Base-by-base conservation (phyloP, 2,888 invertebrate species). In the Scaeva pyrastri region DNA sequence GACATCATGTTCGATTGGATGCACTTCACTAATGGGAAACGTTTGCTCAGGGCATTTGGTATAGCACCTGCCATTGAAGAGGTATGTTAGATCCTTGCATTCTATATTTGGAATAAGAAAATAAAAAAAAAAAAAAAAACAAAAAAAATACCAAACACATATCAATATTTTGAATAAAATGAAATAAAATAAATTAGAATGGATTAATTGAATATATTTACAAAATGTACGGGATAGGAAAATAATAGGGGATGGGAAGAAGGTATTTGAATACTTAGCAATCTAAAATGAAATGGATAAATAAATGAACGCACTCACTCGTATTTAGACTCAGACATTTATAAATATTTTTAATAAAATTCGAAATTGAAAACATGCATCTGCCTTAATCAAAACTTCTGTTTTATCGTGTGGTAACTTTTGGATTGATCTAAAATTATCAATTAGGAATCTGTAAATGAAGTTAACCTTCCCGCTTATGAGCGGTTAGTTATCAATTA, bases 61-160 rank as follows among this genome's bases (percentile, higher is more conserved):
- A 64, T 90, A 93, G 88, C 93, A 93, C 60, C 89, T 90, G 36
- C 91, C 91, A 74, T 90, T 88, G 58, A 89, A 92, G 41, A 91
- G 89, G 81, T 89, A 91, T 1, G 91, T 90, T 8, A 90, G 89
- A 31, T 90, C 90, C 48, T 88, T 88, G 87, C 93, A 93, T 79
- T 90, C 93, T 93, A 87, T 48, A 31, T n/a, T 31, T 16, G 31
- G 12, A 66, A 62, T n/a, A 43, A 56, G 14, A 50, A 66, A 64
- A 31, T 39, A 26, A 64, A 45, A 31, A 41, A 21, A 31, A 74
- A 11, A n/a, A n/a, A n/a, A n/a, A n/a, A n/a, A n/a, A n/a, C n/a
- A n/a, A n/a, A n/a, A n/a, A n/a, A n/a, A n/a, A n/a, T n/a, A n/a
- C n/a, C n/a, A n/a, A 70, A 60, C 21, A 21, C 12, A 74, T 16